Base-by-base conservation (phyloP, 2,888 invertebrate genomes). In the Dusona sp. region DNA sequence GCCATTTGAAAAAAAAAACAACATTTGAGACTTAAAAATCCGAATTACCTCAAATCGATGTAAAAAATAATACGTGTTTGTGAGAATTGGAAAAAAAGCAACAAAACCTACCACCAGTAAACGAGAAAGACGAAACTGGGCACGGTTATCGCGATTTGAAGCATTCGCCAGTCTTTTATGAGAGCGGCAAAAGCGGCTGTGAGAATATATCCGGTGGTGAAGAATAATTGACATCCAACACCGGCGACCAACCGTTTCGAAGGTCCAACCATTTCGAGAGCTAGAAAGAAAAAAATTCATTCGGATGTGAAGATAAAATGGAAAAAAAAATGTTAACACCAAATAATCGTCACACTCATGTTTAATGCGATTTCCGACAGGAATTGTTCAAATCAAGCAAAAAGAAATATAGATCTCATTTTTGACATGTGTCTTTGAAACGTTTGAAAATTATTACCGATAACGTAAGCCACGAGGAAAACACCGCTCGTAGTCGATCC, bases 401-500 rank as follows among this genome's bases (percentile, higher is more conserved):
- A n/a, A 29, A 29, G 29, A 7, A 61, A 29, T 16, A 13, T 1
- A 29, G 42, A 13, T 13, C n/a, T n/a, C 13, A 11, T 25, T 29
- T 61, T 38, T 64, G n/a, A n/a, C n/a, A n/a, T n/a, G n/a, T n/a
- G n/a, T n/a, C n/a, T n/a, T n/a, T n/a, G n/a, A n/a, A n/a, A n/a
- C n/a, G 68, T 8, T 9, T 25, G 61, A 36, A 45, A 38, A 22
- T n/a, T 36, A 94, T 95, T 95, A 95, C 97, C 97, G 89, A 97
- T 96, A 72, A 97, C 97, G 93, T 97, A 97, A 67, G 97, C 97
- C 29, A 97, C 97, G 84, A 97, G 94, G 91, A 97, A 97, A 13
- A 97, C 96, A 1, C 97, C 97, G 8, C 97, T 97, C 11, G 97
- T 97, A 13, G 97, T 96, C 16, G 96, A 96, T 19, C 97, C 97